Conservation (phyloP, 2,797 vertebrate genomes). For the Micrastur ruficollis region DNA sequence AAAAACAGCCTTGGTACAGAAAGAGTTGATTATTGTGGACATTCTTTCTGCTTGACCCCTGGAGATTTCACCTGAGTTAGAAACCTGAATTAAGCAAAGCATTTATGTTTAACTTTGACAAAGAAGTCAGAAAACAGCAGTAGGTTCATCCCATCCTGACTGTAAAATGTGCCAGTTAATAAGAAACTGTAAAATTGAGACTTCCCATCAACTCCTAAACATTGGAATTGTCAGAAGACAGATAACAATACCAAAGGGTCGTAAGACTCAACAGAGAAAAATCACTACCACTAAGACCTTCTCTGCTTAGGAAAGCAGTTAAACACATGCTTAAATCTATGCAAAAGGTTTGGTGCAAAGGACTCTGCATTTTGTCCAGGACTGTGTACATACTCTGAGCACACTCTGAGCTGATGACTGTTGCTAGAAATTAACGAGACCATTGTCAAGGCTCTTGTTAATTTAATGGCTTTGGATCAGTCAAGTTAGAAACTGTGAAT, state of each 20-base stretch:
- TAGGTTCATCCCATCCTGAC: not conserved
- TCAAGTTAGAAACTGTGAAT: not conserved
- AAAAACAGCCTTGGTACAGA: not conserved
- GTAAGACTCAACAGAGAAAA: not conserved
- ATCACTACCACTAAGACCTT: not conserved
- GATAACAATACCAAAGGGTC: not conserved
- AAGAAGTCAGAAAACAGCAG: not conserved
- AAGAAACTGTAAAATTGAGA: not conserved
- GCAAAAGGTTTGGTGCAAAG: not conserved
- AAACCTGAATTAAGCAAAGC: not conserved
- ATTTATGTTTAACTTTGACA: not conserved
- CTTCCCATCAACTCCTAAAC: not conserved
- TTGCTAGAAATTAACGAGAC: not conserved
- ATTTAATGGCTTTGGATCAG: not conserved
- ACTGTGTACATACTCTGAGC: not conserved
- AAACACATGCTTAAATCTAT: not conserved
- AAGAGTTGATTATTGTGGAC: not conserved
- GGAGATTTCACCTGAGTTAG: not conserved
- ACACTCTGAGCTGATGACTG: not conserved
- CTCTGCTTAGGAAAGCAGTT: not conserved
- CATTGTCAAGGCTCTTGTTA: not conserved
- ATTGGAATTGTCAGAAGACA: not conserved
- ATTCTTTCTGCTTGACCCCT: not conserved
- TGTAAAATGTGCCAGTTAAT: not conserved
- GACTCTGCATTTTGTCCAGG: not conserved